Conservation (phyloP, 2,888 invertebrate species). For the Tiliacea citrago region DNA sequence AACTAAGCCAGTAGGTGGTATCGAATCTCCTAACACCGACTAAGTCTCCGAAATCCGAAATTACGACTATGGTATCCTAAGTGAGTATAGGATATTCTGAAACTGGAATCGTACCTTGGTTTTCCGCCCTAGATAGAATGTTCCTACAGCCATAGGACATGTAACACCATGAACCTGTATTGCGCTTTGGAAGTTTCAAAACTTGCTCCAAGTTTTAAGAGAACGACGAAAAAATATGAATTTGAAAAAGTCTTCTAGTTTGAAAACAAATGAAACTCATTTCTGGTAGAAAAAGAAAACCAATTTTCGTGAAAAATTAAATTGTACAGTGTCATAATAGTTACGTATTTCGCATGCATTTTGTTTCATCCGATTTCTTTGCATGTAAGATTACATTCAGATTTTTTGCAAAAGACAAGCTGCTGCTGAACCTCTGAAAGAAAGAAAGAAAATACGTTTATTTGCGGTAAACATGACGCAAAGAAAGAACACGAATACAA, state of each 20-base stretch:
- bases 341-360: background rate
- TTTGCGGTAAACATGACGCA: too few species aligned
- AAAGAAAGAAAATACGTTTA: too few species aligned
- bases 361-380: too few species aligned
- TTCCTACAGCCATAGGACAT: background rate
- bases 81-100: background rate
- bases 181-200: background rate
- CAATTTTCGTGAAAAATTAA: background rate
- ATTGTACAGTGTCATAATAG: background rate
- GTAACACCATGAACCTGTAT: background rate
- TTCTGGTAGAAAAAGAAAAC: background rate
- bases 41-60: constrained; percentile 21
- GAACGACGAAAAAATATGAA: background rate
- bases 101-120: background rate
- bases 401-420: background rate
- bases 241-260: background rate
- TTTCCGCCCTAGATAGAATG: background rate
- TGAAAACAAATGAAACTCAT: constrained; percentile 5
- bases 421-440: too few species aligned
- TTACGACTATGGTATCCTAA: constrained; percentile 20
- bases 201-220: background rate
- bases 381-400: too few species aligned
- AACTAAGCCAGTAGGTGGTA: constrained; percentile 8
- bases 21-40: constrained; percentile 17
- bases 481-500: too few species aligned